Conservation (phyloP, 2,113 vertebrate species). For the Passer domesticus region DNA sequence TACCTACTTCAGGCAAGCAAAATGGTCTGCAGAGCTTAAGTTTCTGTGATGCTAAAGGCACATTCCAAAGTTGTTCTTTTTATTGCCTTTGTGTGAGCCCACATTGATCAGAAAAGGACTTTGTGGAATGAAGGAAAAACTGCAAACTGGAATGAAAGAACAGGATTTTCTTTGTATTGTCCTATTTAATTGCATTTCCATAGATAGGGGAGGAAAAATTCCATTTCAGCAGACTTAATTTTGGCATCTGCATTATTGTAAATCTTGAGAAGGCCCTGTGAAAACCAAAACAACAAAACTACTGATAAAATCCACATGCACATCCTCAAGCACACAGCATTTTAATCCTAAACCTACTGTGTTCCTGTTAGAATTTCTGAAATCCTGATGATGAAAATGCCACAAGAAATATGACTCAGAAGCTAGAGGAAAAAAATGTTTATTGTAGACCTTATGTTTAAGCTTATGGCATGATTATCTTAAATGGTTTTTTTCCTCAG, state of each 20-base stretch:
- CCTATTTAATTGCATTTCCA: constrained; percentile 26
- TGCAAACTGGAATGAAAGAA: background rate
- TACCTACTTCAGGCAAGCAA: background rate
- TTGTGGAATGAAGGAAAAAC: background rate
- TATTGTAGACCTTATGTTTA: background rate
- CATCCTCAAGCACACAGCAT: background rate
- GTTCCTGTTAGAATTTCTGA: background rate
- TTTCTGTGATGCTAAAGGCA: background rate
- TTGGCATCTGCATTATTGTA: background rate
- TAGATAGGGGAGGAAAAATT: background rate
- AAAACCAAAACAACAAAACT: background rate
- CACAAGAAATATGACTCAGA: background rate
- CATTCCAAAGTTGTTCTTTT: background rate
- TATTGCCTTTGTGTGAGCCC: background rate
- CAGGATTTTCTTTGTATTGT: background rate
- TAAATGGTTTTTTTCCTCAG: background rate
- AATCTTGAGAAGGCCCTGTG: background rate
- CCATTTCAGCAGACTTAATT: constrained; percentile 22
- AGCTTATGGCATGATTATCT: background rate
- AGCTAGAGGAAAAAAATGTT: background rate
- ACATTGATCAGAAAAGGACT: background rate
- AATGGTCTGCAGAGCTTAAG: background rate
- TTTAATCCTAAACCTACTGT: background rate
- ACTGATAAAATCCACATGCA: background rate
- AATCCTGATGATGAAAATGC: background rate